Evolutionary conservation across 2,113 vertebrate species (phyloP).

Genomic region (Benitochromis conjunctus): DNA sequence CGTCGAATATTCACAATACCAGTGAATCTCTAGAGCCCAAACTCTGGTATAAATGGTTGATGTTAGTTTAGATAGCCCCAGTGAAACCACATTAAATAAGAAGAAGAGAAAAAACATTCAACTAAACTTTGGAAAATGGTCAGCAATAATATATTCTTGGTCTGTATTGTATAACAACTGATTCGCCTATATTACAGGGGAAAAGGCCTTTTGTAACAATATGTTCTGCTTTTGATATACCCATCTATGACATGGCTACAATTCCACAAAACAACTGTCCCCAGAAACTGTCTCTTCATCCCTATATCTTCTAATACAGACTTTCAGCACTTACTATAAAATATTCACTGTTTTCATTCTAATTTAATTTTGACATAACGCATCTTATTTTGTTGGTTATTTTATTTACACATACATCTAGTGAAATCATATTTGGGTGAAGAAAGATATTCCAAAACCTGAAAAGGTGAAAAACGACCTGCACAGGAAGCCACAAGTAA

Average conservation of each 20-base stretch:
- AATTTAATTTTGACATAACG: no score
- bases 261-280: neutral
- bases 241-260: no score
- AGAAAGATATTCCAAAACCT: neutral
- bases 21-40: neutral
- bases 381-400: neutral
- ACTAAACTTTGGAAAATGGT: neutral
- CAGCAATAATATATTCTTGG: neutral
- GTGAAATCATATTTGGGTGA: fast-evolving
- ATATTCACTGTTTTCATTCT: no score
- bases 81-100: neutral
- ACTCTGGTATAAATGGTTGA: neutral
- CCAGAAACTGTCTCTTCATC: no score
- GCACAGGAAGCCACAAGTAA: neutral
- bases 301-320: neutral
- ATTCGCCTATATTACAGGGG: neutral
- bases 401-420: neutral
- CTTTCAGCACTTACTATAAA: neutral
- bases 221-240: neutral
- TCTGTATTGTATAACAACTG: neutral
- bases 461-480: neutral
- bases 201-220: neutral
- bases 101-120: neutral
- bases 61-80: neutral
- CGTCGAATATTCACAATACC: neutral